Evolutionary conservation across 2,888 invertebrate genomes (phyloP), one percentile per base, ranked within the genome.

Genomic region (Scrobipalpa costella): DNA sequence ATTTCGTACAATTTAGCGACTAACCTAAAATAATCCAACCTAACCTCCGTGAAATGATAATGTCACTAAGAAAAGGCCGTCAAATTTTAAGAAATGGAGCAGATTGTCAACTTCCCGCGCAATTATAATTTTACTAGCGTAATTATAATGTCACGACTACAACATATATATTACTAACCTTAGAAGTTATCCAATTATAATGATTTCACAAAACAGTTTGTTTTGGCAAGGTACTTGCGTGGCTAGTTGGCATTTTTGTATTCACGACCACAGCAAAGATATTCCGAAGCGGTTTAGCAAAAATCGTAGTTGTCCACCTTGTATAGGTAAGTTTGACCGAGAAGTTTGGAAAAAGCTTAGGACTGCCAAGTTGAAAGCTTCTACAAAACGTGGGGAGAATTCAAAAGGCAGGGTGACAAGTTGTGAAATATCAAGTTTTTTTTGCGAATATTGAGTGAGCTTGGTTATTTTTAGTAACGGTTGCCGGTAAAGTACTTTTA

Each of bases 321-420:
- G 38, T 47, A 52, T 52, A n/a, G 59, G 52, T 63, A n/a, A 63
- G 52, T 63, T 59, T 47, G 62, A 36, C 50, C 63, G n/a, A n/a
- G 19, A 63, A 64, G 47, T 57, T 62, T 64, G 60, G 21, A 17
- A 15, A 57, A 33, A 60, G 57, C 63, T 63, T 63, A 61, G 33
- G 44, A 64, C 50, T 40, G 17, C 44, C n/a, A 47, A 59, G n/a
- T 59, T 44, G n/a, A 21, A 59, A 59, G 59, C 59, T 44, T 59
- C 55, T 13, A 27, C 34, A 15, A 55, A 55, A 55, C 55, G 55
- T 55, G 55, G 34, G 34, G 8, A 1, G 55, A 27, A 55, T 55
- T 27, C 5, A 15, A n/a, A 55, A 34, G n/a, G 7, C 13, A n/a
- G 27, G 33, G 15, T 27, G 34, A 55, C 55, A 55, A 55, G 33